Evolutionary conservation across 2,113 vertebrate species (phyloP), one percentile per base, ranked within the genome.

Genomic region (Bagarius yarrelli): DNA sequence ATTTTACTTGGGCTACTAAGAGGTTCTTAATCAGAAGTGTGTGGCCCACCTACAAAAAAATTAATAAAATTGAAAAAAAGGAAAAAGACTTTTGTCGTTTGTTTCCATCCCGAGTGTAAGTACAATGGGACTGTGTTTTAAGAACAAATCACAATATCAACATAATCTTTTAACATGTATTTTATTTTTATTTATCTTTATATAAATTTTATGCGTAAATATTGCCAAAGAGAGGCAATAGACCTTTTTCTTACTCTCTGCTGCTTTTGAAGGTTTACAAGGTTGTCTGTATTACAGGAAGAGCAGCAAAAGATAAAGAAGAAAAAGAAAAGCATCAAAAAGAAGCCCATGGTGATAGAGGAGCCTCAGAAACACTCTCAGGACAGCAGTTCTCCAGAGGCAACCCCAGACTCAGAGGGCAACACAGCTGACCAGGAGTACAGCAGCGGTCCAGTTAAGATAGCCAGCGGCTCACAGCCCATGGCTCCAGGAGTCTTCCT

Each of bases 401-500:
- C 92, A 85, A 94, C 92, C 14, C 87, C 90, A 52, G 97, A 98
- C 87, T 94, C 93, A 0, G 94, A 95, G 83, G 95, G 94, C 90
- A 95, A 94, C 91, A 92, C 95, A 88, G 93, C 94, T 1, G 96
- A 98, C 89, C 95, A 96, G 0, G 97, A 99, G 88, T 97, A 97
- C 88, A 95, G 92, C 27, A 93, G 93, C 1, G 94, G 94, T 81
- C 90, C 94, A 1, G 87, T 93, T 84, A 96, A 95, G 87, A 91
- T 92, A 0, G 92, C 93, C 77, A 93, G 93, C 13, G 90, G 95
- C 71, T 91, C 94, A 0, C 95, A 96, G 91, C 96, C 97, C 85
- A 97, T 97, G 96, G 96, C 96, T 4, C 97, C 98, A 0, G 98
- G 96, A 75, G 96, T 98, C 75, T 99, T 99, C 88, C 96, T 99